A percentile compares a stretch with the other conserved stretches of the same genome.
Conservation (phyloP, 2,113 vertebrate genomes). For the Fukomys damarensis region DNA sequence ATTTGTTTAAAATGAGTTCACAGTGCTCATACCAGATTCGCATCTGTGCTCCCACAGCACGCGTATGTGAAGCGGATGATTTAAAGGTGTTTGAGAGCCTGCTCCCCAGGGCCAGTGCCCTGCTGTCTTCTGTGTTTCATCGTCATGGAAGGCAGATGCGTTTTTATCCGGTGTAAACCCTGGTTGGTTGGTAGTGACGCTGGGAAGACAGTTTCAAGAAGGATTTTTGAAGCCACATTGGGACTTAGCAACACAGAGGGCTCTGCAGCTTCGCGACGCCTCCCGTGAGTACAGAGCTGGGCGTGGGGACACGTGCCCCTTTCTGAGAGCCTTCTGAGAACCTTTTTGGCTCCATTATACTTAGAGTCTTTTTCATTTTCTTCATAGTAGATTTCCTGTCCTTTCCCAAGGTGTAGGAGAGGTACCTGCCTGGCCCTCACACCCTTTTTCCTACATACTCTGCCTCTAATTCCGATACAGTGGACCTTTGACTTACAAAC, state of each 20-base stretch:
- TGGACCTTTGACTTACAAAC: too few species aligned
- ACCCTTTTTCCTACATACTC: background rate
- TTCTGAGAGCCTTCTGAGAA: background rate
- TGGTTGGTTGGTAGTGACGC: background rate
- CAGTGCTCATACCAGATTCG: background rate
- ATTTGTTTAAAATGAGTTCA: background rate
- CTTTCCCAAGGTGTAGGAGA: background rate
- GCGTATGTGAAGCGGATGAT: background rate
- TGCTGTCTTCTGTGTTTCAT: background rate
- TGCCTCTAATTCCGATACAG: background rate
- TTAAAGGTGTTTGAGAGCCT: background rate
- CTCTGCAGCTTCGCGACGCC: background rate
- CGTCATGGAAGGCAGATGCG: background rate
- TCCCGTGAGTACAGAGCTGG: background rate
- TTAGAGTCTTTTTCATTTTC: background rate
- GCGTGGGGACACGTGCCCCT: background rate
- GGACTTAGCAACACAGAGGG: background rate
- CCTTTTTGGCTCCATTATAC: too few species aligned
- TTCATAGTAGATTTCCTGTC: background rate
- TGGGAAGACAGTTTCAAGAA: background rate
- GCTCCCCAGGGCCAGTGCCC: background rate
- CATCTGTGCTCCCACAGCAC: background rate
- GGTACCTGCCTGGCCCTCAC: background rate
- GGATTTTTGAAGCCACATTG: background rate
- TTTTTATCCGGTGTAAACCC: background rate